Percentiles rank a stretch among this genome's conserved stretches.
Evolutionary conservation across 2,113 vertebrate genomes (phyloP).

Genomic region (Apeltes quadracus): DNA sequence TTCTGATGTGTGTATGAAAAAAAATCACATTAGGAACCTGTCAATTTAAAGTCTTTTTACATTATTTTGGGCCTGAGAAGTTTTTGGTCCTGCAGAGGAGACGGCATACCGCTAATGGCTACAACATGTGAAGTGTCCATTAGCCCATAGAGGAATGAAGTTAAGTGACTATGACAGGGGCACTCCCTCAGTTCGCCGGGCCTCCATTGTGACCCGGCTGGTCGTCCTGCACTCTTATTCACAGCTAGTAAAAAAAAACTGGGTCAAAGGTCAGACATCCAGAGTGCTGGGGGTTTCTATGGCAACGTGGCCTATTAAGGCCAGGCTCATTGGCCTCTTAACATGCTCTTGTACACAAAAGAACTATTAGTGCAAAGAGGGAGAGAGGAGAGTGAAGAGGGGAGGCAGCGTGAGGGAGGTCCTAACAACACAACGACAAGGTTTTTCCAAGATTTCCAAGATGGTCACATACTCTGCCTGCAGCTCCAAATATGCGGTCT

Average conservation of each 20-base stretch:
- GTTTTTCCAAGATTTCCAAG: slow-evolving; percentile 63
- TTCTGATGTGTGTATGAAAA: background rate
- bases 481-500: background rate
- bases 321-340: slow-evolving; percentile 84
- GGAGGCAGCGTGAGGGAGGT: slow-evolving; percentile 72
- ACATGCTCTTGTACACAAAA: slow-evolving; percentile 84
- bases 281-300: slow-evolving; percentile 80
- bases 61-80: slow-evolving; percentile 44
- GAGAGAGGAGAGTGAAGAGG: slow-evolving; percentile 63
- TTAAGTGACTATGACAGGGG: slow-evolving; percentile 83
- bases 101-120: slow-evolving; percentile 68
- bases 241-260: slow-evolving; percentile 77
- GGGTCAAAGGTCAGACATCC: slow-evolving; percentile 85
- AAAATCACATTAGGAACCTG: slow-evolving; percentile 1
- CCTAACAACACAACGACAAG: slow-evolving; percentile 52
- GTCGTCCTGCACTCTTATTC: slow-evolving; percentile 78
- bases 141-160: slow-evolving; percentile 78
- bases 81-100: slow-evolving; percentile 35
- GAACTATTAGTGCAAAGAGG: slow-evolving; percentile 84
- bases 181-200: slow-evolving; percentile 75
- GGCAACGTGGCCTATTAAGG: slow-evolving; percentile 81
- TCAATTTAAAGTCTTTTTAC: slow-evolving; percentile 22
- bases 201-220: slow-evolving; percentile 79
- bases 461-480: slow-evolving; percentile 24
- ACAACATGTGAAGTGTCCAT: slow-evolving; percentile 79